phyloP scores from a whole-genome alignment of 2,113 vertebrate species.

The Pantherophis guttatus region DNA sequence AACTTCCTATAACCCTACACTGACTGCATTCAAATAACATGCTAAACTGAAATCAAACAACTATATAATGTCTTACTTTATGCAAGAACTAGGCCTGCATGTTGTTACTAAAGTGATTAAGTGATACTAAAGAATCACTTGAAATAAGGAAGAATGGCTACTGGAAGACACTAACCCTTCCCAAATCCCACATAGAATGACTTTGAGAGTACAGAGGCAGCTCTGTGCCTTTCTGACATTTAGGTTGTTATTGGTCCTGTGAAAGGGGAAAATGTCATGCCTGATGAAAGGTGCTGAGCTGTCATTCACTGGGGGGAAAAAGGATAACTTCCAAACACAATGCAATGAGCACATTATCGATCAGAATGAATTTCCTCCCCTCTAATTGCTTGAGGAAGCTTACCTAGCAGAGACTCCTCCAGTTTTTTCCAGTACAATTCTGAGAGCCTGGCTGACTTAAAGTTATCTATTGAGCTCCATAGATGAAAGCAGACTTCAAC shows the following conservation, averaged over 20 bases:
- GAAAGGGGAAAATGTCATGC: not conserved
- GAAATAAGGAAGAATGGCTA: not conserved
- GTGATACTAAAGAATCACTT: not conserved
- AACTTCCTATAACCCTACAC: not conserved
- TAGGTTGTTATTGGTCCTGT: not conserved
- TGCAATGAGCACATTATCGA: not conserved
- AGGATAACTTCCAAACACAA: not conserved
- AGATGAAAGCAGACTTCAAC: not conserved
- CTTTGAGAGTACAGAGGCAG: not conserved
- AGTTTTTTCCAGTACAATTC: not conserved
- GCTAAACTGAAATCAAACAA: not conserved
- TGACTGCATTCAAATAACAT: not conserved
- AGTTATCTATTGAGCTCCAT: not conserved
- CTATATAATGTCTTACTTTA: not conserved
- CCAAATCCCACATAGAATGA: not conserved
- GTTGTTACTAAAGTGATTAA: not conserved
- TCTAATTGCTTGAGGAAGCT: not conserved
- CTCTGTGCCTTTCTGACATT: not conserved
- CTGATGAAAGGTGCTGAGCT: not conserved
- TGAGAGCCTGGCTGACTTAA: not conserved
- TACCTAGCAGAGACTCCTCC: not conserved
- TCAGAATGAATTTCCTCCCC: not conserved
- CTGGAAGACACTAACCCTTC: not conserved
- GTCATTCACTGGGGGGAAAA: not conserved
- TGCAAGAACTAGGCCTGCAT: not conserved